phyloP scores from a whole-genome alignment of 1,140 invertebrate genomes.

The Panulirus ornatus region DNA sequence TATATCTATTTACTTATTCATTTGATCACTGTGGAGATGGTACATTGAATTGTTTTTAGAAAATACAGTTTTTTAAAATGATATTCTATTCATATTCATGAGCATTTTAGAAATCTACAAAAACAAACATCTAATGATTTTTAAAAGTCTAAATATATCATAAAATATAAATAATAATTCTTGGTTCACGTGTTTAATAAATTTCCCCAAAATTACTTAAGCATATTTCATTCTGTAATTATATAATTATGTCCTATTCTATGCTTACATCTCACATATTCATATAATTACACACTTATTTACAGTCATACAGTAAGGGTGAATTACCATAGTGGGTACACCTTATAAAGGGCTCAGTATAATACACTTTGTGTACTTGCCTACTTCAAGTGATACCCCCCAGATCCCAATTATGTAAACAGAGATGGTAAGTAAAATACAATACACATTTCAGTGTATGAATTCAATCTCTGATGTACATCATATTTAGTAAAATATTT shows the following conservation, averaged over 20 bases:
- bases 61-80: neutral
- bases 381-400: slow-evolving; percentile 2
- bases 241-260: slow-evolving; percentile 33
- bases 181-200: neutral
- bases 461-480: neutral
- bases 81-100: neutral
- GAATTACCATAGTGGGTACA: slow-evolving; percentile 23
- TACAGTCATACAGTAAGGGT: slow-evolving; percentile 41
- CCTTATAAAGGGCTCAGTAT: slow-evolving; percentile 58
- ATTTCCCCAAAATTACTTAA: neutral
- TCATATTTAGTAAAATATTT: neutral
- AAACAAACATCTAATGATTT: neutral
- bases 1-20: no score
- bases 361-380: slow-evolving; percentile 5
- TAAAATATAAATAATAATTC: neutral
- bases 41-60: neutral
- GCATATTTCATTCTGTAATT: slow-evolving; percentile 31
- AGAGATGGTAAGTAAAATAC: neutral
- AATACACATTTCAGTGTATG: neutral
- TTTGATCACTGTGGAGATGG: slow-evolving; percentile 1
- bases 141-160: neutral
- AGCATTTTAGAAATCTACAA: neutral
- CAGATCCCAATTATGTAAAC: neutral
- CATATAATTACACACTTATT: slow-evolving; percentile 52
- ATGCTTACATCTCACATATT: slow-evolving; percentile 26